A percentile compares a stretch with the other conserved stretches of the same genome.
These are phyloP conservation scores for Asbolus verrucosus DNA, from an alignment of 1,140 invertebrate genomes.

Conservation along the genomic window DNA sequence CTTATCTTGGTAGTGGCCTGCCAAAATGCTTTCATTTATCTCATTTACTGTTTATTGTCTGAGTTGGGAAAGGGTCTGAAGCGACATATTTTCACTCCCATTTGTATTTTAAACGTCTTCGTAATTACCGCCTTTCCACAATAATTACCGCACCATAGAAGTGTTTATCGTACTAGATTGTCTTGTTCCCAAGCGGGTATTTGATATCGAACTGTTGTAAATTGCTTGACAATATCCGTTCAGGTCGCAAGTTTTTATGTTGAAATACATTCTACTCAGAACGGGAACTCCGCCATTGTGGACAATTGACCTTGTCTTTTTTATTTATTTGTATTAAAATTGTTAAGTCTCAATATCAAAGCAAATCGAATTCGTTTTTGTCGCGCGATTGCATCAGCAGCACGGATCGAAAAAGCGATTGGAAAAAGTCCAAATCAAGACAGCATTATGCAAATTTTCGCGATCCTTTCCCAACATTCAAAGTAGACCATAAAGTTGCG, in stretches of 20 bases:
- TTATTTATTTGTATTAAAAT: too few relatives aligned
- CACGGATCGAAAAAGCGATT: background rate
- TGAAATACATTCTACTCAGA: background rate
- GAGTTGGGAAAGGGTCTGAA: background rate
- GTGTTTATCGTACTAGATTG: slow-evolving; percentile 17
- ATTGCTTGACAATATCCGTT: slow-evolving; percentile 5
- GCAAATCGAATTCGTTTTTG: too few relatives aligned
- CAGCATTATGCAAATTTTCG: slow-evolving; percentile 18
- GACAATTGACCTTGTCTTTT: background rate
- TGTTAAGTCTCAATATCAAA: too few relatives aligned
- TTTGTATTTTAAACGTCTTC: slow-evolving; percentile 24
- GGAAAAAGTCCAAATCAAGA: background rate
- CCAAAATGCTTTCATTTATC: slow-evolving; percentile 14
- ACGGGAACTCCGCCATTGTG: slow-evolving; percentile 12
- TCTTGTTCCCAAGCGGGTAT: slow-evolving; percentile 6
- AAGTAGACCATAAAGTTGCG: slow-evolving; percentile 1
- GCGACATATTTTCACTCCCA: slow-evolving; percentile 22
- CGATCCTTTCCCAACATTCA: background rate
- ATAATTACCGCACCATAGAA: slow-evolving; percentile 21
- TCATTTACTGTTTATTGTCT: slow-evolving; percentile 1
- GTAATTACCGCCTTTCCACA: slow-evolving; percentile 19
- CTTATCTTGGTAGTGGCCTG: too few relatives aligned
- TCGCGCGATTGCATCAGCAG: too few relatives aligned
- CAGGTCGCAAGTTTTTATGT: slow-evolving; percentile 10
- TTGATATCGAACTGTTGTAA: slow-evolving; percentile 19